These are phyloP conservation scores for Ethmia dodecea DNA, from an alignment of 2,888 invertebrate genomes.

Conservation along the genomic window DNA sequence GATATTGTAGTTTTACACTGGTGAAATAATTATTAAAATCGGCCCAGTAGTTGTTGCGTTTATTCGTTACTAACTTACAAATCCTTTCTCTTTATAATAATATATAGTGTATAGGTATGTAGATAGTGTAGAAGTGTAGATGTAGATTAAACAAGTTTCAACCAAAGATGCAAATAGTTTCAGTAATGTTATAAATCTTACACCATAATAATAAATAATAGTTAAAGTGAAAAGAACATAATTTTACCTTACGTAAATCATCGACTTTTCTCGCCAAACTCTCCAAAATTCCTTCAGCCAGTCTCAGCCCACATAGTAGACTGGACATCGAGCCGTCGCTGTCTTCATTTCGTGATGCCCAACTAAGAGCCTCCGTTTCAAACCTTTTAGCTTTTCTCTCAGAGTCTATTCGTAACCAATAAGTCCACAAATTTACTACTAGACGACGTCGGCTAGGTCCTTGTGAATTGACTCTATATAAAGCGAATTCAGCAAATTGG, in stretches of 20 bases:
- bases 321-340: constrained; percentile 45
- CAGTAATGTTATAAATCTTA: too few species aligned
- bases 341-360: constrained; percentile 30
- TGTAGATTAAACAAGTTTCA: too few species aligned
- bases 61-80: too few species aligned
- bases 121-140: too few species aligned
- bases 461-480: constrained; percentile 35
- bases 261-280: constrained; percentile 64
- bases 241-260: constrained; percentile 57
- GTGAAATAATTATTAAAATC: too few species aligned
- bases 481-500: constrained; percentile 49
- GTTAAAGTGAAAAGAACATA: too few species aligned
- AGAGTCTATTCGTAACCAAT: constrained; percentile 53
- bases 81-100: too few species aligned
- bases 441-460: constrained; percentile 48
- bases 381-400: constrained; percentile 55
- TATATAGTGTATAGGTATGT: too few species aligned
- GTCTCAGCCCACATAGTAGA: constrained; percentile 51
- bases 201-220: too few species aligned
- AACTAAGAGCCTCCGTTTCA: constrained; percentile 56
- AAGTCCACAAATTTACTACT: constrained; percentile 58
- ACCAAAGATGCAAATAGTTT: too few species aligned
- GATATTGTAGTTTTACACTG: too few species aligned
- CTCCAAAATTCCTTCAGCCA: constrained; percentile 66
- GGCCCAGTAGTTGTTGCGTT: too few species aligned